Conservation (phyloP, 2,113 vertebrate genomes). For the Platysternon megacephalum region DNA sequence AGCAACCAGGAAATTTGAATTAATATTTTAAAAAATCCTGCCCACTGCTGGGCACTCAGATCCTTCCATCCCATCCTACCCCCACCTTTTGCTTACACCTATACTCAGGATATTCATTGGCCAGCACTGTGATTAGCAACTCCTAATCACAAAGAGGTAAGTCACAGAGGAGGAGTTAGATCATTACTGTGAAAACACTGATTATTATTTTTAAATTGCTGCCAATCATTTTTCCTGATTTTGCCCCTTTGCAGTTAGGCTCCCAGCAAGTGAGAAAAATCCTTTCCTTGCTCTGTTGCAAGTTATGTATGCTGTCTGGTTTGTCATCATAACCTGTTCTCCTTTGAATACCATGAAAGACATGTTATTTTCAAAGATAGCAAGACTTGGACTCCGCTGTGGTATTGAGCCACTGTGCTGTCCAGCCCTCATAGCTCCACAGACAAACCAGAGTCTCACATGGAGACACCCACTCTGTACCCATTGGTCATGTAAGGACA, state of each 20-base stretch:
- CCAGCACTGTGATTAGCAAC: neutral
- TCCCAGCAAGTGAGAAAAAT: neutral
- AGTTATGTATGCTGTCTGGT: neutral
- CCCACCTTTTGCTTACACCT: neutral
- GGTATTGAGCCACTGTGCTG: neutral
- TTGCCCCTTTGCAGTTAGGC: neutral
- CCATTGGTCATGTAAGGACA: neutral
- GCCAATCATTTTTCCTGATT: neutral
- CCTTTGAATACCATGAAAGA: neutral
- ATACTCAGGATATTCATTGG: neutral
- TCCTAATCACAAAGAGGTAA: neutral
- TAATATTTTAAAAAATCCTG: neutral
- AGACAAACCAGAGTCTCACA: neutral
- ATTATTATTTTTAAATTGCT: neutral
- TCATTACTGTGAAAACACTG: neutral
- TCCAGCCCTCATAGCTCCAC: neutral
- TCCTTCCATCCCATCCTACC: neutral
- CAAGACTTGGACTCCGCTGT: neutral
- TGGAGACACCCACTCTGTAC: fast-evolving
- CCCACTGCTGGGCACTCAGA: neutral
- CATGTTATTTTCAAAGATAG: neutral
- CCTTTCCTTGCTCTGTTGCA: neutral
- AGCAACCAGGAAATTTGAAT: neutral
- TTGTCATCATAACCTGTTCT: neutral
- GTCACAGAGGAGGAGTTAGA: neutral